A percentile compares a stretch with the other conserved stretches of the same genome.
phyloP scores from a whole-genome alignment of 2,797 vertebrate genomes.

The Pagetopsis macropterus region DNA sequence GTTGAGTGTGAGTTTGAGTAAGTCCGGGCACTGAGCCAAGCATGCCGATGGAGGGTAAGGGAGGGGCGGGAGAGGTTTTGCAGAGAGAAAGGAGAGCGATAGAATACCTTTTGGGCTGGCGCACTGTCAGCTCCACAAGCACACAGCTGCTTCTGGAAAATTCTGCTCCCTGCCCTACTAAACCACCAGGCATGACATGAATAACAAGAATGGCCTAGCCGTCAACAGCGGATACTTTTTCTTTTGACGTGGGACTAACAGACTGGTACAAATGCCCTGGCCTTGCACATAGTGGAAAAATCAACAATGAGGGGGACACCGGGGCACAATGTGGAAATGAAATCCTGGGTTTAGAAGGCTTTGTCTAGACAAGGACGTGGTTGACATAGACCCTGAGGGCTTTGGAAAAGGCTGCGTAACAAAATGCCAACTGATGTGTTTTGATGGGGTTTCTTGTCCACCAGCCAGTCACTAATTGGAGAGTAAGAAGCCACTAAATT shows the following conservation, averaged over 20 bases:
- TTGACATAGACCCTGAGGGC: conserved; percentile 72
- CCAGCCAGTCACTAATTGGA: conserved; percentile 77
- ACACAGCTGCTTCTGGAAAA: conserved; percentile 98
- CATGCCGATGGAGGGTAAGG: conserved; percentile 80
- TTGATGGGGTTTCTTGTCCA: conserved; percentile 77
- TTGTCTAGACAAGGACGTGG: conserved; percentile 76
- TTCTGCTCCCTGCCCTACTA: conserved; percentile 90
- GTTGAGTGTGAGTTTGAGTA: conserved; percentile 87
- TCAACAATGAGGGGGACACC: conserved; percentile 78
- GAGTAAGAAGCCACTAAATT: conserved; percentile 57
- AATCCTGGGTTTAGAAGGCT: conserved; percentile 79
- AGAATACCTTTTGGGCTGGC: conserved; percentile 87
- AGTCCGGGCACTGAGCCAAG: conserved; percentile 87
- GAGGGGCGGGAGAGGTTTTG: conserved; percentile 42
- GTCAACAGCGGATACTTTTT: conserved; percentile 74
- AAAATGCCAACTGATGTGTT: conserved; percentile 80
- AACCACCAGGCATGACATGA: conserved; percentile 90
- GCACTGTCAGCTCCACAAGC: conserved; percentile 84
- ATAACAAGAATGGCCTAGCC: conserved; percentile 77
- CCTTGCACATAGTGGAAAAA: conserved; percentile 81
- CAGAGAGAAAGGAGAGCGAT: conserved; percentile 64
- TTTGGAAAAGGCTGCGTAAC: conserved; percentile 71
- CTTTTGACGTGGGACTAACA: conserved; percentile 77
- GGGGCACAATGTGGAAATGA: conserved; percentile 79
- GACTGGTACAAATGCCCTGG: conserved; percentile 78